These are phyloP conservation scores for Rhyzopertha dominica DNA, from an alignment of 1,140 invertebrate species.

Conservation along the genomic window DNA sequence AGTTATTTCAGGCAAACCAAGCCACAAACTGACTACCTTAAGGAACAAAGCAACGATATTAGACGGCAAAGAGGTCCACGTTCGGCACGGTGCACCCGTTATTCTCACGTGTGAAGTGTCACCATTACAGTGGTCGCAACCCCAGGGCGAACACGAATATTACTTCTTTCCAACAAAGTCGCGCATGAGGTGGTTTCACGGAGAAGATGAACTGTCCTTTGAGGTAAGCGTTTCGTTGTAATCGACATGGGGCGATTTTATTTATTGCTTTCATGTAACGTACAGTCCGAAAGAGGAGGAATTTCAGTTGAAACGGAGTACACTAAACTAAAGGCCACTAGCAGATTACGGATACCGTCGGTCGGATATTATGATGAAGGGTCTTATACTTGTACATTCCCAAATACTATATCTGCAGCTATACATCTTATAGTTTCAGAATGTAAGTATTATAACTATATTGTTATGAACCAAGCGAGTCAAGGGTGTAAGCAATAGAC, in stretches of 20 bases:
- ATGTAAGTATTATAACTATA: slow-evolving; percentile 39
- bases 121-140: slow-evolving; percentile 14
- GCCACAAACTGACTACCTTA: too few species aligned
- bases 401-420: slow-evolving; percentile 41
- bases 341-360: slow-evolving; percentile 41
- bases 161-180: slow-evolving; percentile 26
- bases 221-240: slow-evolving; percentile 36
- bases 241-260: too few species aligned
- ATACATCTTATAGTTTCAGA: slow-evolving; percentile 48
- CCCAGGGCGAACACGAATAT: slow-evolving; percentile 20
- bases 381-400: slow-evolving; percentile 50
- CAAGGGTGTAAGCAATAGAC: too few species aligned
- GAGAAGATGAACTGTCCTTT: slow-evolving; percentile 36
- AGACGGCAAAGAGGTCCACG: too few species aligned
- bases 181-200: slow-evolving; percentile 37
- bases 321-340: slow-evolving; percentile 34
- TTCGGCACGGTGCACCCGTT: slow-evolving; percentile 38
- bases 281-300: slow-evolving; percentile 35
- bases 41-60: too few species aligned
- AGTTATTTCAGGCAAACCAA: too few species aligned
- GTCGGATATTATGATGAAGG: slow-evolving; percentile 45
- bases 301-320: slow-evolving; percentile 43
- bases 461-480: slow-evolving; percentile 4
- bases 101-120: slow-evolving; percentile 43
- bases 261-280: not conserved